phyloP scores from a whole-genome alignment of 2,797 vertebrate species.

The Acipenser transmontanus region DNA sequence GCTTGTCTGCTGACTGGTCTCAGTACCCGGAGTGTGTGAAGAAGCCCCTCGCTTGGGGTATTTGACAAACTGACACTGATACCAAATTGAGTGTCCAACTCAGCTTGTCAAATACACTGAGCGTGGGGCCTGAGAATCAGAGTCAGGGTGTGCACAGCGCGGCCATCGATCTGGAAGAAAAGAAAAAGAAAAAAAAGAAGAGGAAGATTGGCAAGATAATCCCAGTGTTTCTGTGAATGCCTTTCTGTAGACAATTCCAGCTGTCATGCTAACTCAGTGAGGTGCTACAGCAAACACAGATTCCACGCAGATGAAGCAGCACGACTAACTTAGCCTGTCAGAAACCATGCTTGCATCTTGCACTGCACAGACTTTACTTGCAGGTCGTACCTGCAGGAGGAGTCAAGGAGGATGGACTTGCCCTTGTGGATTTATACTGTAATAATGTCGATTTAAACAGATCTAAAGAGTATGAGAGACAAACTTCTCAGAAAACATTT shows the following conservation, averaged over 20 bases:
- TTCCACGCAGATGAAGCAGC: no score
- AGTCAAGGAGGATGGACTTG: no score
- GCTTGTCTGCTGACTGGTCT: no score
- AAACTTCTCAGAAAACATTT: no score
- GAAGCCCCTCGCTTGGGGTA: conserved; percentile 95
- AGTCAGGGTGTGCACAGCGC: neutral
- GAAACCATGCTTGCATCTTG: no score
- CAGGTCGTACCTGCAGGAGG: no score
- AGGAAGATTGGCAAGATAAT: neutral
- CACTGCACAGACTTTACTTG: no score
- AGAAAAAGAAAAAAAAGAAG: neutral
- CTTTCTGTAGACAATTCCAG: conserved; percentile 4
- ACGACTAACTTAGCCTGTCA: no score
- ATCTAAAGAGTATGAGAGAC: no score
- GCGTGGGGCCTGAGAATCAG: conserved; percentile 60
- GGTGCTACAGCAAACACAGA: no score
- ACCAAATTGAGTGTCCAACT: conserved; percentile 86
- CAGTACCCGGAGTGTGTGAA: conserved; percentile 29
- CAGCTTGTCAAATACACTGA: conserved; percentile 99
- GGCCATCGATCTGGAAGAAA: conserved; percentile 32
- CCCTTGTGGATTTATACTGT: no score
- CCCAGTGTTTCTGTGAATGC: neutral
- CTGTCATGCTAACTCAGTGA: neutral
- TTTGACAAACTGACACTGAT: conserved; percentile 99
- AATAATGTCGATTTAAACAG: no score